Evolutionary conservation across 1,140 invertebrate genomes (phyloP).

Genomic region (Drosophila mojavensis): DNA sequence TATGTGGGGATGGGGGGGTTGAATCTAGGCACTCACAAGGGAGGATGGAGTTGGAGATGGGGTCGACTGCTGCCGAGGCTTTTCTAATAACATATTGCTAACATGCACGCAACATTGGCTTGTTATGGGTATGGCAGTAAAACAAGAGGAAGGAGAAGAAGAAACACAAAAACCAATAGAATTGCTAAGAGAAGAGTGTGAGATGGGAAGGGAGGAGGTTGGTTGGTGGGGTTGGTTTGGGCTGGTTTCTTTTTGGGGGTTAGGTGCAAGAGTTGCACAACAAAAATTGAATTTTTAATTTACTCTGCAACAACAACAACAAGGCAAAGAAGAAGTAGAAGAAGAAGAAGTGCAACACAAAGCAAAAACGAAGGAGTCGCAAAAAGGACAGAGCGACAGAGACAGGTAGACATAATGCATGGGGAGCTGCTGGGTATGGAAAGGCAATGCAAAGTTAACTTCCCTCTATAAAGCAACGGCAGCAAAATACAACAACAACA

Average conservation of each 20-base stretch:
- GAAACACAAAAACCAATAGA: constrained; percentile 2
- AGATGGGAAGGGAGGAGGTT: neutral
- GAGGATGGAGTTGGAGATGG: neutral
- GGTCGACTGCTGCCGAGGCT: neutral
- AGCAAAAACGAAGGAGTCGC: constrained; percentile 2
- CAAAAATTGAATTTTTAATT: constrained; percentile 70
- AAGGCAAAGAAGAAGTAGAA: no score
- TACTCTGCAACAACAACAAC: constrained; percentile 23
- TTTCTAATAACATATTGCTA: constrained; percentile 60
- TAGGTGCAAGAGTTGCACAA: constrained; percentile 59
- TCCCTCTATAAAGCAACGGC: constrained; percentile 28
- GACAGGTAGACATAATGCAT: neutral
- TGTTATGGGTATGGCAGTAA: no score
- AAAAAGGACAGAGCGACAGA: neutral
- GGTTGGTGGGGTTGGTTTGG: neutral
- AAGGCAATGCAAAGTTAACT: constrained; percentile 24
- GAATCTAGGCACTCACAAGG: neutral
- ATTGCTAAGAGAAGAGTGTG: neutral
- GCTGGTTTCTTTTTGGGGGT: neutral
- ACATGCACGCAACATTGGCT: constrained; percentile 49
- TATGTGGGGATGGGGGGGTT: neutral
- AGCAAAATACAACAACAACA: neutral
- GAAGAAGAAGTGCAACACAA: constrained; percentile 10
- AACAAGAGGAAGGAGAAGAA: neutral
- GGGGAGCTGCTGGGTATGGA: neutral